Percentiles rank a stretch among this genome's conserved stretches.
These are phyloP conservation scores for Mus spretus DNA, from an alignment of 2,797 vertebrate species.

Conservation along the genomic window DNA sequence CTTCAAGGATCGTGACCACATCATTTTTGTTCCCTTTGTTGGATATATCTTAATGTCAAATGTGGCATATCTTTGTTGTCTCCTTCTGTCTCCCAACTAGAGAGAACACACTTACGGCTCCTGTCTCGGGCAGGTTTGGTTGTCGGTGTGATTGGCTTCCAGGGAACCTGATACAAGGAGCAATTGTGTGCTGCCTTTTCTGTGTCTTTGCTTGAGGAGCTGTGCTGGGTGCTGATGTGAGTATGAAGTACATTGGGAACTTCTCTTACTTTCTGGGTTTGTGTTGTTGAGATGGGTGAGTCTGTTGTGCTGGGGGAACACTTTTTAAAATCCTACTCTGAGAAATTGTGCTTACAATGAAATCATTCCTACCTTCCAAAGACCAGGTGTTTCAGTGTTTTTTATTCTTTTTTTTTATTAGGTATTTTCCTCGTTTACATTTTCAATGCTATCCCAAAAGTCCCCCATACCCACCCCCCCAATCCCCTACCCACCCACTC, in stretches of 20 bases:
- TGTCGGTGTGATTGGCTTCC: neutral
- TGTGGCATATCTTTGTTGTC: neutral
- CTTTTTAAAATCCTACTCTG: neutral
- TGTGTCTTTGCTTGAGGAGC: neutral
- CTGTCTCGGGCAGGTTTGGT: neutral
- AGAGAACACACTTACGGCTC: neutral
- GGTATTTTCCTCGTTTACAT: too few species aligned
- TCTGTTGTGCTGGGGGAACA: neutral
- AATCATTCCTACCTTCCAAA: neutral
- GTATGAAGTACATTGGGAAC: neutral
- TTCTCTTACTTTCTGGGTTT: neutral
- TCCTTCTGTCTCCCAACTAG: neutral
- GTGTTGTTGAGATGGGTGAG: neutral
- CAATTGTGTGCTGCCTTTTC: neutral
- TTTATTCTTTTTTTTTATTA: neutral
- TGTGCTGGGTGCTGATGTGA: conserved; percentile 4
- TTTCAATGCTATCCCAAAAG: too few species aligned
- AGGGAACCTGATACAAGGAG: neutral
- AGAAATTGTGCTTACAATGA: neutral
- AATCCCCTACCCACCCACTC: too few species aligned
- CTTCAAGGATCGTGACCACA: neutral
- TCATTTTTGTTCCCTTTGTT: neutral
- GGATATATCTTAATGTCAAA: neutral
- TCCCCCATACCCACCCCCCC: too few species aligned
- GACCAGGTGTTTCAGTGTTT: neutral